Evolutionary conservation across 1,140 invertebrate species (phyloP), one percentile per base, ranked within the genome.

Genomic region (Orchestia grillus): DNA sequence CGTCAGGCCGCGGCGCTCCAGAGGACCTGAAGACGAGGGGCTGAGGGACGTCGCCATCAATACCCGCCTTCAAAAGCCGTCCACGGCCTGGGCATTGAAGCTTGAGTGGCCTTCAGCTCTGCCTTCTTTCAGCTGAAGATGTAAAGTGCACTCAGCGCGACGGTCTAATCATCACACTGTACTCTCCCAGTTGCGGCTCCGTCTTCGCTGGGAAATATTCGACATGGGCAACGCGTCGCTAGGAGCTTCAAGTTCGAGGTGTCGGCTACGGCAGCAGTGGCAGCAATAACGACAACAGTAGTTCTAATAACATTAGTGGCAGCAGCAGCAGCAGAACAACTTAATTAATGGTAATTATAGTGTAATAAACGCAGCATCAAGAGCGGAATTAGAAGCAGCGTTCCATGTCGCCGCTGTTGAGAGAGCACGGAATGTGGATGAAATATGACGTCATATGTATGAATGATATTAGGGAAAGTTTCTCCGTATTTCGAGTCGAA

Each of bases 51-150:
- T 36, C 62, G 62, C 62, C 62, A 77, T 77, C 62, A 77, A 77
- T 77, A 77, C 62, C 3, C 15, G 15, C 28, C 11, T 28, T 77
- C 62, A 77, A 77, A 77, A 77, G 62, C 62, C 28, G 11, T 8
- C 62, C 62, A 77, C 15, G 28, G 28, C 62, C 11, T 28, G 1
- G 62, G 62, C 62, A 77, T 77, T 77, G 62, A 77, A 28, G 62
- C 62, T 77, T 77, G 11, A 77, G 28, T 28, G 28, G 62, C 62
- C 62, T 77, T 77, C 62, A 77, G 62, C 62, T 77, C 62, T 77
- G 62, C 62, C 62, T 77, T 77, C 62, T 77, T 77, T 77, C 62
- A 77, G 62, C 62, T 77, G 62, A 77, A 77, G 62, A 77, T 77
- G 11, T 77, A 77, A 77, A 77, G 62, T 77, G 62, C 62, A 23